A percentile compares a stretch with the other conserved stretches of the same genome.
phyloP scores from a whole-genome alignment of 2,888 invertebrate species.

The Scaptomyza cyrtandrae region DNA sequence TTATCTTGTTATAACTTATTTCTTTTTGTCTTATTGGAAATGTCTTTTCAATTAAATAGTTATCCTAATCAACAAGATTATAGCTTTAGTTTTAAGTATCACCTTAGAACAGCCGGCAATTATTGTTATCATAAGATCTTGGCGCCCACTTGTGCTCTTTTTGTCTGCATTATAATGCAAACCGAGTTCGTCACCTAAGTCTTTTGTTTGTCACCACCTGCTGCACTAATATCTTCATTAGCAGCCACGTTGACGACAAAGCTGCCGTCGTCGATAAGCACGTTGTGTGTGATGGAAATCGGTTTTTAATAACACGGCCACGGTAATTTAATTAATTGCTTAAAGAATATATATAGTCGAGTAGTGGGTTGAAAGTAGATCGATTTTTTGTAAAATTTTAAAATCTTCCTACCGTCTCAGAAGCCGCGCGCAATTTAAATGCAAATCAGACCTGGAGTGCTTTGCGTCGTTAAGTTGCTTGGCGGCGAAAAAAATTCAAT shows the following conservation, averaged over 20 bases:
- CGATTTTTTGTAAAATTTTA: constrained; percentile 54
- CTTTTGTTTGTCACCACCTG: constrained; percentile 67
- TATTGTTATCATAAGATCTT: constrained; percentile 6
- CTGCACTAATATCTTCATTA: constrained; percentile 66
- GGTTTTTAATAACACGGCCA: constrained; percentile 72
- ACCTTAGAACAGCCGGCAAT: neutral
- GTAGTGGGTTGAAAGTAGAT: constrained; percentile 46
- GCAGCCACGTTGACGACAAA: constrained; percentile 20
- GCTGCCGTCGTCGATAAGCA: constrained; percentile 49
- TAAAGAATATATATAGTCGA: constrained; percentile 2
- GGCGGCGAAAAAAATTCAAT: constrained; percentile 57
- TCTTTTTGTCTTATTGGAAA: neutral
- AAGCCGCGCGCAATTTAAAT: constrained; percentile 66
- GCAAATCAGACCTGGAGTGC: constrained; percentile 76
- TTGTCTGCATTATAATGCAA: constrained; percentile 38
- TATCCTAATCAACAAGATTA: neutral
- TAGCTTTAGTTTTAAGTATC: neutral
- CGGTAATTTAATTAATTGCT: constrained; percentile 68
- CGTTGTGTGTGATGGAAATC: constrained; percentile 60
- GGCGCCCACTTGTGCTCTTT: constrained; percentile 33
- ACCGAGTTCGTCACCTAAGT: constrained; percentile 73
- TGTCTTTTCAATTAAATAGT: neutral
- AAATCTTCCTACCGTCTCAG: constrained; percentile 50
- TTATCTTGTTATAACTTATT: neutral
- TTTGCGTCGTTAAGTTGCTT: constrained; percentile 66